Conservation (phyloP, 1,140 invertebrate genomes). For the Ceratosolen solmsi region DNA sequence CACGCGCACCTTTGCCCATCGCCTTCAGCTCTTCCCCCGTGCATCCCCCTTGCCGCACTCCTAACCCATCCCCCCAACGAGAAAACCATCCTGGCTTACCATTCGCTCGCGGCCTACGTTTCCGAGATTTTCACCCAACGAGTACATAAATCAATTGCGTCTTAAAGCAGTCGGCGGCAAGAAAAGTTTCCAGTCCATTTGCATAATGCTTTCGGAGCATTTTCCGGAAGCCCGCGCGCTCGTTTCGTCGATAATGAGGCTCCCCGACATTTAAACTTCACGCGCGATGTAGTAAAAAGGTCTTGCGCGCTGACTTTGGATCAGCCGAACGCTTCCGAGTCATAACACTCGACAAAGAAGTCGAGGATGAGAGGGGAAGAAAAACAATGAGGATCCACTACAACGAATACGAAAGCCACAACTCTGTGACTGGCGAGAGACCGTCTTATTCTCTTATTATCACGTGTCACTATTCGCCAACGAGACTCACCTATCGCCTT, state of each 20-base stretch:
- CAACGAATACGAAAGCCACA: too few species aligned
- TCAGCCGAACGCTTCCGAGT: too few species aligned
- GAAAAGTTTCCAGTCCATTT: slow-evolving; percentile 30
- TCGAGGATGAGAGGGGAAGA: too few species aligned
- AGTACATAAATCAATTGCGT: slow-evolving; percentile 40
- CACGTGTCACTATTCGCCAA: too few species aligned
- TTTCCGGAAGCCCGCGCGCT: slow-evolving; percentile 13
- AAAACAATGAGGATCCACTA: too few species aligned
- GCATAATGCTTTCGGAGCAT: slow-evolving; percentile 30
- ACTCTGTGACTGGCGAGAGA: too few species aligned
- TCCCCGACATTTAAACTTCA: not conserved
- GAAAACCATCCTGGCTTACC: slow-evolving; percentile 46
- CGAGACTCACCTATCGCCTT: too few species aligned
- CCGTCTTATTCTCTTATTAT: too few species aligned
- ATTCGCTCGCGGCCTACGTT: slow-evolving; percentile 16
- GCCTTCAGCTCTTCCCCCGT: slow-evolving; percentile 30
- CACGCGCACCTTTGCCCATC: not conserved
- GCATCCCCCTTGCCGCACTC: slow-evolving; percentile 37
- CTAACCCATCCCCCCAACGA: not conserved
- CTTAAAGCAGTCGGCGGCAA: not conserved
- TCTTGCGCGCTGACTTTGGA: too few species aligned
- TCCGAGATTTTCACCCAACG: slow-evolving; percentile 42
- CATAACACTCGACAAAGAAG: too few species aligned
- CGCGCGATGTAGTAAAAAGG: not conserved
- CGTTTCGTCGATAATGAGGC: slow-evolving; percentile 23